These are phyloP conservation scores for Epizoanthus fatuus DNA, from an alignment of 92 coral and sea anemone species.

Conservation along the genomic window DNA sequence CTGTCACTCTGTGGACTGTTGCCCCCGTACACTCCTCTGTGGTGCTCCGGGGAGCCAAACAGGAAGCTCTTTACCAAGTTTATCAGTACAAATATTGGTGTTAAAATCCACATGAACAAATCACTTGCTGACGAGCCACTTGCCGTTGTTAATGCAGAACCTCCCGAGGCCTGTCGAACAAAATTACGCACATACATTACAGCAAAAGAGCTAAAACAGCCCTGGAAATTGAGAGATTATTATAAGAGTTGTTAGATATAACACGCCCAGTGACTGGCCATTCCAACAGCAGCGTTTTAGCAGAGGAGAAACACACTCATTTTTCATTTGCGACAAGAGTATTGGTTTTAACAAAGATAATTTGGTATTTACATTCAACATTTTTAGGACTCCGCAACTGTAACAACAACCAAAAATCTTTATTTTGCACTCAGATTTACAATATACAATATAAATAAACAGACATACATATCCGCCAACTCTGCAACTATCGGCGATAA, in stretches of 20 bases:
- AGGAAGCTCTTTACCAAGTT: slow-evolving; percentile 82
- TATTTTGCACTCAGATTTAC: no score
- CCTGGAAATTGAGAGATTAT: neutral
- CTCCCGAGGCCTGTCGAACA: slow-evolving; percentile 26
- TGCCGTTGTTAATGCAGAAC: slow-evolving; percentile 47
- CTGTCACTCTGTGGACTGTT: neutral
- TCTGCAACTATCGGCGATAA: no score
- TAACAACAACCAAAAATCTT: no score
- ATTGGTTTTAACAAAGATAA: neutral
- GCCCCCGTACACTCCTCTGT: slow-evolving; percentile 80
- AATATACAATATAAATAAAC: no score
- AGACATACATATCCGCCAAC: no score
- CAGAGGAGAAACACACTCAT: neutral
- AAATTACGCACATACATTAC: neutral
- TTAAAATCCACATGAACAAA: slow-evolving; percentile 74
- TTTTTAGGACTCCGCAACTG: no score
- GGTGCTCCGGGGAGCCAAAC: slow-evolving; percentile 85
- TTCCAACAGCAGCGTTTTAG: no score
- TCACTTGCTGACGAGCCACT: slow-evolving; percentile 70
- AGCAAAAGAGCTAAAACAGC: neutral
- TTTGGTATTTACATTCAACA: no score
- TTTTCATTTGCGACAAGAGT: neutral
- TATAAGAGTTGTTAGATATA: no score
- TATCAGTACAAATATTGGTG: slow-evolving; percentile 87
- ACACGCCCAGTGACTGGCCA: no score